These are phyloP conservation scores for Alfaro cultratus DNA, from an alignment of 2,797 vertebrate species.

Conservation along the genomic window DNA sequence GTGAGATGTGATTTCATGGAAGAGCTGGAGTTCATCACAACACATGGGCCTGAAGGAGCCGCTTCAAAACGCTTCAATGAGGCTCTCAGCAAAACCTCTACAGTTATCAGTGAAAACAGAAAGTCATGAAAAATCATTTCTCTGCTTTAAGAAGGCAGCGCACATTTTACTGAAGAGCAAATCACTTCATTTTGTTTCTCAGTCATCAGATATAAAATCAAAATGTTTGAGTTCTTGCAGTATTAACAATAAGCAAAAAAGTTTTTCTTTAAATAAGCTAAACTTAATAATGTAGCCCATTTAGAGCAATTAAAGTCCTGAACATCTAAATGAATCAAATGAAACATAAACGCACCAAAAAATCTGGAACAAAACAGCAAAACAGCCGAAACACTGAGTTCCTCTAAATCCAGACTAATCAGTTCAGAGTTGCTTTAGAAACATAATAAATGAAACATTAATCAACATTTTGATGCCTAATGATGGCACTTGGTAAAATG, in stretches of 20 bases:
- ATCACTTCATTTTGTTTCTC: not conserved
- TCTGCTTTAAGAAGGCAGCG: not conserved
- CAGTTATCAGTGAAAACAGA: not conserved
- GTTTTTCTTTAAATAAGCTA: not conserved
- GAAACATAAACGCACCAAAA: too few species aligned
- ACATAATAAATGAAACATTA: too few species aligned
- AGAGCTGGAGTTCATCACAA: not conserved
- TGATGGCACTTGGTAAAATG: too few species aligned
- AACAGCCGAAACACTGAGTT: not conserved
- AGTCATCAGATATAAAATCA: not conserved
- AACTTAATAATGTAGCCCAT: not conserved
- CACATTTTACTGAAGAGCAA: not conserved
- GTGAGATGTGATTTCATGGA: conserved; percentile 7
- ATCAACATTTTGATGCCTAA: too few species aligned
- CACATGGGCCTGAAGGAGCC: not conserved
- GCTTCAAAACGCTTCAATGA: not conserved
- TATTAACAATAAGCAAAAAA: not conserved
- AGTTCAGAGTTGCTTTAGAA: too few species aligned
- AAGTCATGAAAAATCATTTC: not conserved
- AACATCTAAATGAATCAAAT: not conserved
- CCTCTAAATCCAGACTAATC: too few species aligned
- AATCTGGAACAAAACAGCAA: not conserved
- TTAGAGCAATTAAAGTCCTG: not conserved
- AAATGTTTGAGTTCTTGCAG: not conserved
- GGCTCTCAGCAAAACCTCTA: not conserved